Evolutionary conservation across 2,888 invertebrate genomes (phyloP), one percentile per base, ranked within the genome.

Genomic region (Heteromurus nitidus): DNA sequence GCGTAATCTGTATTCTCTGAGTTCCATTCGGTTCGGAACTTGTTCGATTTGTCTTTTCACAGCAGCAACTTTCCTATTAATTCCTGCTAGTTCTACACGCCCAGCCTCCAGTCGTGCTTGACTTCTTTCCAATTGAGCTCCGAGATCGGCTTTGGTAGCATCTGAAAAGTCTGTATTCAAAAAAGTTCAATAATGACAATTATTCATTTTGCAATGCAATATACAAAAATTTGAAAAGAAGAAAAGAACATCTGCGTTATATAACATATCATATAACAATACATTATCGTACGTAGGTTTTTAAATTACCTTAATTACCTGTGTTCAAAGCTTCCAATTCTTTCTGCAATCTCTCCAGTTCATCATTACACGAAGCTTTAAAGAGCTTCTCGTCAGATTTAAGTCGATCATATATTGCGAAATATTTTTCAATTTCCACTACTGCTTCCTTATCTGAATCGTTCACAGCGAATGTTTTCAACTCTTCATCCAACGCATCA

Each of bases 1-100:
- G 87, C 99, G 91, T 88, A 95, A 92, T 89, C 99, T 98, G 89
- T 99, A 99, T 89, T 99, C 99, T 70, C 95, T 92, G 72, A 99
- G 90, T 89, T 99, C 99, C 0, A 96, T 95, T 81, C 97, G 92
- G 36, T 96, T 95, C 0, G 99, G 99, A 75, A 97, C 93, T 88
- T 97, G 96, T 89, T 99, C 99, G 75, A 98, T 91, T 88, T 95
- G 95, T 28, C 96, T 91, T 79, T 95, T 94, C 86, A 98, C 92
- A 13, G 93, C 91, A 18, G 96, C 93, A 76, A 97, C 93, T 84
- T 93, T 93, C 50, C 95, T 91, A 89, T 95, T 95, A 85, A 93
- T 92, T 88, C 94, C 93, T 0, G 96, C 97, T 87, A 96, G 89
- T 86, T 94, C 93, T 67, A 94, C 89, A 85, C 94, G 91, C 64